Evolutionary conservation across 2,797 vertebrate genomes (phyloP).

Genomic region (Danio choprae): DNA sequence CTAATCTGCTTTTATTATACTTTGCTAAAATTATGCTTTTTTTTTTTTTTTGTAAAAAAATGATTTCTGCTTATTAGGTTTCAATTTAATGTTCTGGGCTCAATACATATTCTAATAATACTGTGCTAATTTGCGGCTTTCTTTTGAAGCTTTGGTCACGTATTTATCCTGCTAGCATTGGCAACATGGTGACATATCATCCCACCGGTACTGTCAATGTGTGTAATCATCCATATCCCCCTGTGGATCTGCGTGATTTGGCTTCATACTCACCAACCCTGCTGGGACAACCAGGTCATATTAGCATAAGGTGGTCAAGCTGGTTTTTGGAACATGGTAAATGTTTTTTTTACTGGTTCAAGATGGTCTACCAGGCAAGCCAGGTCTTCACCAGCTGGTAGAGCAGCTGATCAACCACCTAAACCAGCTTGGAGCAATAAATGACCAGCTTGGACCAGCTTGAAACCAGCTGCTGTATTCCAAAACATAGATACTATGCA

Average conservation of each 20-base stretch:
- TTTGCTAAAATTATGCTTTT: no score
- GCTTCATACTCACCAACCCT: constrained; percentile 2
- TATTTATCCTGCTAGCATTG: no score
- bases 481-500: constrained; percentile 2
- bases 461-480: background rate
- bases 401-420: constrained; percentile 39
- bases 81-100: no score
- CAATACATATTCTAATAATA: no score
- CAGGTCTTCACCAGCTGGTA: constrained; percentile 35
- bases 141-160: no score
- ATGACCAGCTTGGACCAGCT: constrained; percentile 15
- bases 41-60: no score
- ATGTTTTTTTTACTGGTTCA: background rate
- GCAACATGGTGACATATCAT: background rate
- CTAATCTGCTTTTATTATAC: no score
- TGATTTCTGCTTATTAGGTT: no score
- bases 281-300: constrained; percentile 38
- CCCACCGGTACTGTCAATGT: constrained; percentile 56
- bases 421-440: constrained; percentile 22
- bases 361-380: constrained; percentile 5
- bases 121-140: no score
- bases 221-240: constrained; percentile 67
- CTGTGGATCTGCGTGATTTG: constrained; percentile 20
- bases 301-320: constrained; percentile 43
- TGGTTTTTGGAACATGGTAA: constrained; percentile 35